Evolutionary conservation across 2,797 vertebrate species (phyloP).

Genomic region (Bradypus variegatus): DNA sequence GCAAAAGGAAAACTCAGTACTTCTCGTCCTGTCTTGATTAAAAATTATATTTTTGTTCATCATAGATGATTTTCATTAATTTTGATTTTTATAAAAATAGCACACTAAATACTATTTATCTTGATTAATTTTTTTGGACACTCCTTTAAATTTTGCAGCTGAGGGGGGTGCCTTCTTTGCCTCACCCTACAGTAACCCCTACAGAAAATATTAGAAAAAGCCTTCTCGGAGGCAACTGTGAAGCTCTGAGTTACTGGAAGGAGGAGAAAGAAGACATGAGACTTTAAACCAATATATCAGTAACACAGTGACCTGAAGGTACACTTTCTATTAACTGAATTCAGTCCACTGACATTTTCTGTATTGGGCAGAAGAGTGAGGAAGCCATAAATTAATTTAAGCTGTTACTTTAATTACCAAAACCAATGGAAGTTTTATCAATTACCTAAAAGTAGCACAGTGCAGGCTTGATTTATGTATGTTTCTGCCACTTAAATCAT

Average conservation of each 20-base stretch:
- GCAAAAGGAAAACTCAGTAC: neutral
- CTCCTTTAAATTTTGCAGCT: neutral
- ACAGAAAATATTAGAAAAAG: neutral
- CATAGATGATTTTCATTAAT: neutral
- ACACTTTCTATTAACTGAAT: slow-evolving; percentile 70
- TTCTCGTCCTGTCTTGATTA: neutral
- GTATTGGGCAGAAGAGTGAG: slow-evolving; percentile 70
- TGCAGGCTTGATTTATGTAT: slow-evolving; percentile 72
- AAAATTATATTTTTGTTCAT: neutral
- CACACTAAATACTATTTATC: neutral
- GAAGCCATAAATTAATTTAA: slow-evolving; percentile 78
- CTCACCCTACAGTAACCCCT: neutral
- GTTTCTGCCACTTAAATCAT: slow-evolving; percentile 69
- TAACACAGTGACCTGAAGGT: slow-evolving; percentile 53
- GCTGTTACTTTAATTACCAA: slow-evolving; percentile 79
- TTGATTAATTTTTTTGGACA: neutral
- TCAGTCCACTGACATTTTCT: slow-evolving; percentile 66
- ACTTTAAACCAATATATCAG: neutral
- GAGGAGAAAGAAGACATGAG: neutral
- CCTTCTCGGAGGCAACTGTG: neutral
- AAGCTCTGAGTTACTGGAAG: neutral
- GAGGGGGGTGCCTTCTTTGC: neutral
- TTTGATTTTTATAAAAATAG: neutral
- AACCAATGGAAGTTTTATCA: slow-evolving; percentile 74
- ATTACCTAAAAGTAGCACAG: slow-evolving; percentile 70